These are phyloP conservation scores for Nasonovia ribisnigri DNA, from an alignment of 2,888 invertebrate species.

Conservation along the genomic window DNA sequence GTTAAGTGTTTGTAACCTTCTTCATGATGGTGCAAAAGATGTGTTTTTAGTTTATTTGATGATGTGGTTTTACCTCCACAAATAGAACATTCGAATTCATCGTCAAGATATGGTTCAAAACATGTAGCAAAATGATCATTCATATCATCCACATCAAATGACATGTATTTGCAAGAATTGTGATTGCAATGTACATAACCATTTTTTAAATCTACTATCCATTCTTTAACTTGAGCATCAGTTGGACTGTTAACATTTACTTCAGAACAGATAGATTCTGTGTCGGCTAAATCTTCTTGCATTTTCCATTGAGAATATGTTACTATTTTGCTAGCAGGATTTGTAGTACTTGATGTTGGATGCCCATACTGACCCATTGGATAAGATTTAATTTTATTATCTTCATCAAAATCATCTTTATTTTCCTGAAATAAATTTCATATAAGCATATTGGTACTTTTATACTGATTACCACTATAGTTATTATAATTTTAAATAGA, in stretches of 20 bases:
- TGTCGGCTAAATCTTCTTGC: conserved; percentile 58
- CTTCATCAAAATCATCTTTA: conserved; percentile 58
- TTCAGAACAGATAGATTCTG: conserved; percentile 57
- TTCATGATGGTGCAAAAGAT: conserved; percentile 62
- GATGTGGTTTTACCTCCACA: conserved; percentile 61
- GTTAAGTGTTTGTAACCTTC: conserved; percentile 63
- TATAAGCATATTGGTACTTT: background rate
- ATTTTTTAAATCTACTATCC: conserved; percentile 56
- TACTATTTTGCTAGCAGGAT: conserved; percentile 60
- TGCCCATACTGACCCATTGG: conserved; percentile 61
- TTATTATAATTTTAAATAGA: background rate
- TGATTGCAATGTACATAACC: conserved; percentile 61
- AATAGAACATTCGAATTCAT: conserved; percentile 63
- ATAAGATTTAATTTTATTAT: conserved; percentile 60
- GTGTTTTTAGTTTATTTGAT: conserved; percentile 62
- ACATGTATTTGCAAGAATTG: conserved; percentile 59
- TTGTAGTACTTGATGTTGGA: conserved; percentile 52
- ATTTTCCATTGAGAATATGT: conserved; percentile 63
- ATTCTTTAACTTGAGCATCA: conserved; percentile 46
- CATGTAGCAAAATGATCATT: conserved; percentile 64
- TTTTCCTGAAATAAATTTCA: conserved; percentile 33
- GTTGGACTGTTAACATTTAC: conserved; percentile 61
- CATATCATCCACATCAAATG: conserved; percentile 63
- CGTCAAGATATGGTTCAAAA: conserved; percentile 59
- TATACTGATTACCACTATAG: background rate